A percentile compares a stretch with the other conserved stretches of the same genome.
Conservation (phyloP, 2,113 vertebrate species). For the Eulemur macaco region DNA sequence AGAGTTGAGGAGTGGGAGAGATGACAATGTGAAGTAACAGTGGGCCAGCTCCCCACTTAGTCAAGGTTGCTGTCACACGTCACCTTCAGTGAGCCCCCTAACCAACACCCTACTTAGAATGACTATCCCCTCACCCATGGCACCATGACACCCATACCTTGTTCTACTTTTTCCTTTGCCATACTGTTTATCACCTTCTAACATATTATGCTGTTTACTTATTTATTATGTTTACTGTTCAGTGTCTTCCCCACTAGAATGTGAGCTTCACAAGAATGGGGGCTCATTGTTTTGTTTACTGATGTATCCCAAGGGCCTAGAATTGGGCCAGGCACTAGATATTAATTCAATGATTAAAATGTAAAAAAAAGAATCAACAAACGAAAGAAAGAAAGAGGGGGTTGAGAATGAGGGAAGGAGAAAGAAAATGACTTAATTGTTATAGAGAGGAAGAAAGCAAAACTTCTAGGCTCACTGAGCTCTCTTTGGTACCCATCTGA, state of each 20-base stretch:
- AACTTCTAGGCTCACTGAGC: not conserved
- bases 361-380: not conserved
- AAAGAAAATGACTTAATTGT: not conserved
- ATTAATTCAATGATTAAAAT: not conserved
- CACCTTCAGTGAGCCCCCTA: not conserved
- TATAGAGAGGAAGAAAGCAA: not conserved
- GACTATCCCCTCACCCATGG: not conserved
- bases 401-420: not conserved
- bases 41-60: not conserved
- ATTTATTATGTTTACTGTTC: not conserved
- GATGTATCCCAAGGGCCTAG: not conserved
- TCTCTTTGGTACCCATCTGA: not conserved
- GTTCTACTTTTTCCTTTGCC: not conserved
- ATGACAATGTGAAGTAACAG: not conserved
- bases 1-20: not conserved
- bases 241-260: not conserved
- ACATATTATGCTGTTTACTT: not conserved
- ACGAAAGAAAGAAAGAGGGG: not conserved
- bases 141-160: not conserved
- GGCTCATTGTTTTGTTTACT: not conserved
- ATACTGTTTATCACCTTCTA: not conserved
- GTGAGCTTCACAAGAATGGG: not conserved
- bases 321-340: not conserved
- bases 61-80: not conserved
- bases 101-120: not conserved